Percentiles rank a stretch among this genome's conserved stretches.
These are phyloP conservation scores for Pangasius macronema DNA, from an alignment of 2,797 vertebrate species.

Conservation along the genomic window DNA sequence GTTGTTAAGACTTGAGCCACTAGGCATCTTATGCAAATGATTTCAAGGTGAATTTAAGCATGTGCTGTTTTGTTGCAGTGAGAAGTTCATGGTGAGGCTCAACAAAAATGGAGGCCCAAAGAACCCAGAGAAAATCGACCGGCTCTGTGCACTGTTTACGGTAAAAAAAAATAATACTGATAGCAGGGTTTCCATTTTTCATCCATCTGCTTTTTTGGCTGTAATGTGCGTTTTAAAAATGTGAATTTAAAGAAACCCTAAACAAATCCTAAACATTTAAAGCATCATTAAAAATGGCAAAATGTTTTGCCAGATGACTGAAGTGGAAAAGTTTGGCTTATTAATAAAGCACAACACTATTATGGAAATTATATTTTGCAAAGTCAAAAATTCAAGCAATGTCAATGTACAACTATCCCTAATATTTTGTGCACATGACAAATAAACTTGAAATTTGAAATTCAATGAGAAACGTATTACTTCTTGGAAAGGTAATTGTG, in stretches of 20 bases:
- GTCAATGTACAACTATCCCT: too few species aligned
- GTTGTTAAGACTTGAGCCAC: slow-evolving; percentile 7
- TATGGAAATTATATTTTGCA: neutral
- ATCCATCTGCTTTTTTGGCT: neutral
- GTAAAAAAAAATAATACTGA: slow-evolving; percentile 66
- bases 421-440: too few species aligned
- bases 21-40: neutral
- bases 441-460: neutral
- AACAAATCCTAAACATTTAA: neutral
- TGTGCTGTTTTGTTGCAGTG: slow-evolving; percentile 75
- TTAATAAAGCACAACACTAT: neutral
- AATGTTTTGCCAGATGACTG: neutral
- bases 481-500: too few species aligned
- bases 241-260: neutral
- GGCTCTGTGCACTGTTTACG: slow-evolving; percentile 96
- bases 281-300: neutral
- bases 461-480: neutral
- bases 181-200: neutral
- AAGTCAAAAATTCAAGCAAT: neutral
- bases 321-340: neutral
- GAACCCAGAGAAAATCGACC: slow-evolving; percentile 96
- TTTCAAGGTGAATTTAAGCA: slow-evolving; percentile 7
- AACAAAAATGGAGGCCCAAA: slow-evolving; percentile 98
- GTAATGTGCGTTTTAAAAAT: neutral
- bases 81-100: slow-evolving; percentile 97